Conservation (phyloP, 2,797 vertebrate species). For the Champsocephalus esox region DNA sequence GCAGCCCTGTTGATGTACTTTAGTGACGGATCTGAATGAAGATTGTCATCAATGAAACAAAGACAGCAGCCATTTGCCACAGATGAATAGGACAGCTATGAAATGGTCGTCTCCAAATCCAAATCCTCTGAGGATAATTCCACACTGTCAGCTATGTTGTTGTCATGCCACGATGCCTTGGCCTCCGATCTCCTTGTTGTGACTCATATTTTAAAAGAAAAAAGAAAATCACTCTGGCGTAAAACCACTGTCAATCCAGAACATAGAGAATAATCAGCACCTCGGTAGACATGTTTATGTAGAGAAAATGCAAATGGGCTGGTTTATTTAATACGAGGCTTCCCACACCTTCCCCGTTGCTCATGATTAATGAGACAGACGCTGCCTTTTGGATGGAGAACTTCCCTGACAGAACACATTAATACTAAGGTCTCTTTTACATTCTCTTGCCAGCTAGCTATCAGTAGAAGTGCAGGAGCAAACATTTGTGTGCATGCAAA, state of each 20-base stretch:
- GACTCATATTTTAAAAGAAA: constrained; percentile 30
- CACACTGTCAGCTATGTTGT: constrained; percentile 18
- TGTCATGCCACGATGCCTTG: constrained; percentile 12
- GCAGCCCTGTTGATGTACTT: constrained; percentile 8
- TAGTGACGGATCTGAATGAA: constrained; percentile 32
- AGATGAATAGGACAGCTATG: constrained; percentile 13
- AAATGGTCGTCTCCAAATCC: constrained; percentile 10
- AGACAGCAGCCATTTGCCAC: background rate
- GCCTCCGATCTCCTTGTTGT: constrained; percentile 41
- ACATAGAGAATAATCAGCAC: constrained; percentile 33
- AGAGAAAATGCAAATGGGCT: constrained; percentile 50
- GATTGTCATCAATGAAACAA: constrained; percentile 34
- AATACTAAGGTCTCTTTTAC: constrained; percentile 65
- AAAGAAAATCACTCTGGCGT: constrained; percentile 10
- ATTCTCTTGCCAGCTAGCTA: constrained; percentile 58
- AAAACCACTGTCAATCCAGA: constrained; percentile 4
- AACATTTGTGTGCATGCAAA: constrained; percentile 64
- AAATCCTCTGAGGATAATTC: constrained; percentile 26
- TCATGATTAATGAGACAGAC: constrained; percentile 66
- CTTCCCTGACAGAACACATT: constrained; percentile 62
- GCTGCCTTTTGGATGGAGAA: constrained; percentile 54
- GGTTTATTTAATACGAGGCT: constrained; percentile 47
- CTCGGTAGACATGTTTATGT: constrained; percentile 43
- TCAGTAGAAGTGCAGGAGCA: constrained; percentile 43
- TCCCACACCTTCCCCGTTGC: constrained; percentile 21